A percentile compares a stretch with the other conserved stretches of the same genome.
Conservation (phyloP, 2,888 invertebrate genomes). For the Lumbricus terrestris region DNA sequence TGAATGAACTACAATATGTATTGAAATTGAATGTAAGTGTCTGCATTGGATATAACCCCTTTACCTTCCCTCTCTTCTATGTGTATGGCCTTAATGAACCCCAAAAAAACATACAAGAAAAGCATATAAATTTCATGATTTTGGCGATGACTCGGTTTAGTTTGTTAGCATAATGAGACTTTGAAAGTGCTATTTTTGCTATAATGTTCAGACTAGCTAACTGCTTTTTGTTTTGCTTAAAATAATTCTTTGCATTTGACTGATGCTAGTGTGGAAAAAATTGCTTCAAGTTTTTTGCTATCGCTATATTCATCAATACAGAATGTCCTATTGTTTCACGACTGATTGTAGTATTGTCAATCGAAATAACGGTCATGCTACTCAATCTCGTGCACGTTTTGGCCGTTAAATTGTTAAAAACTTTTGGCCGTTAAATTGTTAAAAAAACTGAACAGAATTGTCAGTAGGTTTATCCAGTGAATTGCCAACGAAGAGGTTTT, state of each 20-base stretch:
- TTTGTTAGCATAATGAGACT: not conserved
- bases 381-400: not conserved
- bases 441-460: not conserved
- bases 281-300: conserved; percentile 3
- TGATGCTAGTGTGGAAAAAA: not conserved
- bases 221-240: not conserved
- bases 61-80: not conserved
- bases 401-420: not conserved
- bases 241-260: not conserved
- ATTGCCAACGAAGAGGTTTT: no score
- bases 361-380: not conserved
- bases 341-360: not conserved
- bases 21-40: not conserved
- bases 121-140: not conserved
- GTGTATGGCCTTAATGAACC: no score
- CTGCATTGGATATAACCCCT: not conserved
- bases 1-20: not conserved
- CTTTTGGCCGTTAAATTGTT: not conserved
- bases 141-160: not conserved
- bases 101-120: not conserved
- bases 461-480: not conserved
- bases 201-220: not conserved
- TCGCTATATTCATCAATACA: not conserved
- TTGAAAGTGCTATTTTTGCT: not conserved
- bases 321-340: not conserved